phyloP scores from a whole-genome alignment of 2,888 invertebrate genomes.

The Lordiphosa andalusiaca region DNA sequence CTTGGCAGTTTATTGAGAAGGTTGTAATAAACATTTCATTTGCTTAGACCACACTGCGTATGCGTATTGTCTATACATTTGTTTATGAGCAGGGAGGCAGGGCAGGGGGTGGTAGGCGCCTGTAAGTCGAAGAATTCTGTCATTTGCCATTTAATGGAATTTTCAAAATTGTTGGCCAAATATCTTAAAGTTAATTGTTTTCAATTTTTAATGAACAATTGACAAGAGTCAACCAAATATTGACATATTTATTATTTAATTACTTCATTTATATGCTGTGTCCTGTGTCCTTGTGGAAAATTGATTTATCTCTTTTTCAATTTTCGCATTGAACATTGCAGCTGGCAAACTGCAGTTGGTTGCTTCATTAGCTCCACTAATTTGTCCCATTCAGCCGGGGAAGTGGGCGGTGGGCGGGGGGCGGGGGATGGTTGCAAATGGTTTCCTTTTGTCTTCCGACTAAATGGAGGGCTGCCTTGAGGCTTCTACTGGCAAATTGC shows the following conservation, averaged over 20 bases:
- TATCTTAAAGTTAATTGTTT: conserved; percentile 41
- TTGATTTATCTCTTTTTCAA: too few relatives aligned
- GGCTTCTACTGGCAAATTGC: conserved; percentile 30
- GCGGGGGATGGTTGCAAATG: conserved; percentile 19
- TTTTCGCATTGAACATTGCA: not conserved
- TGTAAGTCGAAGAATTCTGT: conserved; percentile 16
- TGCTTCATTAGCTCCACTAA: conserved; percentile 30
- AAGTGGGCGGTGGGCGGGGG: too few relatives aligned
- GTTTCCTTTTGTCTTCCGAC: conserved; percentile 29
- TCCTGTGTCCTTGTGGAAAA: too few relatives aligned
- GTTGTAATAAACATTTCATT: conserved; percentile 42
- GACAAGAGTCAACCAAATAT: conserved; percentile 19
- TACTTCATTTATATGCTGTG: conserved; percentile 25
- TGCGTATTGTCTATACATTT: conserved; percentile 45
- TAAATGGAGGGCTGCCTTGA: conserved; percentile 13
- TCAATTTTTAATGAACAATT: conserved; percentile 42
- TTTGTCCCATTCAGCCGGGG: conserved; percentile 27
- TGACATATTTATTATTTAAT: conserved; percentile 42
- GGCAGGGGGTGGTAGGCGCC: conserved; percentile 46
- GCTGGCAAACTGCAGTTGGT: conserved; percentile 7
- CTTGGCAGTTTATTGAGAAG: conserved; percentile 59
- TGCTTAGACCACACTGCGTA: conserved; percentile 32
- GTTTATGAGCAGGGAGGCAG: conserved; percentile 17
- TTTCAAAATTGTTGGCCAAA: conserved; percentile 22
- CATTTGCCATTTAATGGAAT: conserved; percentile 28